Conservation (phyloP, 2,888 invertebrate species). For the Ectropis crepuscularia region DNA sequence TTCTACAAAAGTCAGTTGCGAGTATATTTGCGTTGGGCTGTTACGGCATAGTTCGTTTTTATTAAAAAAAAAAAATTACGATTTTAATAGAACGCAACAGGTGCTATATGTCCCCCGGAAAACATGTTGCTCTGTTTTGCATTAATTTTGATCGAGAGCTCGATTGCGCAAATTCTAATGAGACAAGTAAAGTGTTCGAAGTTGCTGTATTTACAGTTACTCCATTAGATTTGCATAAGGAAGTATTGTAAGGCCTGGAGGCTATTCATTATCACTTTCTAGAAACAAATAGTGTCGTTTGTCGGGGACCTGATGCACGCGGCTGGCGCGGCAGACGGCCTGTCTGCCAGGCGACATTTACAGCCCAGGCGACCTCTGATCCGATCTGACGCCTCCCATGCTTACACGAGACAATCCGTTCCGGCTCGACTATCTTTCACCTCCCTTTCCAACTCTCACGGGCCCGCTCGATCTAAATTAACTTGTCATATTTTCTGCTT, state of each 20-base stretch:
- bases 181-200: slow-evolving; percentile 18
- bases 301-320: slow-evolving; percentile 49
- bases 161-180: slow-evolving; percentile 14
- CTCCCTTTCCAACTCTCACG: slow-evolving; percentile 68
- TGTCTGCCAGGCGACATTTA: slow-evolving; percentile 55
- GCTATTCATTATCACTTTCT: slow-evolving; percentile 65
- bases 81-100: too few relatives aligned
- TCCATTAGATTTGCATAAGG: slow-evolving; percentile 48
- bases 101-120: background rate
- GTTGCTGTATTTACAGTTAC: slow-evolving; percentile 29
- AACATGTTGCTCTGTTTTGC: background rate
- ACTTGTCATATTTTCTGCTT: slow-evolving; percentile 75
- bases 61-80: too few relatives aligned
- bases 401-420: slow-evolving; percentile 65
- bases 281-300: slow-evolving; percentile 48
- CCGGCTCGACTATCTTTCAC: slow-evolving; percentile 72
- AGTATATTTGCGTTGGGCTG: too few relatives aligned
- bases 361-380: slow-evolving; percentile 57
- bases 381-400: slow-evolving; percentile 55
- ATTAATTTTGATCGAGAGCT: background rate
- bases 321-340: slow-evolving; percentile 49
- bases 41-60: too few relatives aligned
- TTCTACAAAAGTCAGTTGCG: too few relatives aligned
- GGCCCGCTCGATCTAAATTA: slow-evolving; percentile 73
- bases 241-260: slow-evolving; percentile 46